These are phyloP conservation scores for Coelopa pilipes DNA, from an alignment of 2,888 invertebrate species.

Conservation along the genomic window DNA sequence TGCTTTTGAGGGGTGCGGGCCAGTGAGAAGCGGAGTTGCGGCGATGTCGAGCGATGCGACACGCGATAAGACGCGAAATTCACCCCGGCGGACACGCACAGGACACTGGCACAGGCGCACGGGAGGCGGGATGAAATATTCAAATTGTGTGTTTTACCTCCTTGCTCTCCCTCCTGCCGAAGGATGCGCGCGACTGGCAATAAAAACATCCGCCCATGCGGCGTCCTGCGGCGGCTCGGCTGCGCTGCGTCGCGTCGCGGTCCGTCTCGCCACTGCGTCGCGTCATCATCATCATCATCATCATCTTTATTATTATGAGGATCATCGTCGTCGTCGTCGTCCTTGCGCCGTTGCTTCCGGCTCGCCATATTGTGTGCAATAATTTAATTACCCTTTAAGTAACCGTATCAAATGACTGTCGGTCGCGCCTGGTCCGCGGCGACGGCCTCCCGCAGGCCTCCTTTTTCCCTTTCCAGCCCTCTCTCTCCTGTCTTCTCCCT, in stretches of 20 bases:
- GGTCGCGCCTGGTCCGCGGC: constrained; percentile 19
- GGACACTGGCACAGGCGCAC: too few species aligned
- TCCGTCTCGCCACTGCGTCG: not conserved
- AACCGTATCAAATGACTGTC: constrained; percentile 61
- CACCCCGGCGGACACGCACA: not conserved
- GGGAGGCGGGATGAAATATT: too few species aligned
- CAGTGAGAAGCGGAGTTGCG: too few species aligned
- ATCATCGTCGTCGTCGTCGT: not conserved
- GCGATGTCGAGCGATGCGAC: constrained; percentile 49
- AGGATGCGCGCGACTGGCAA: too few species aligned
- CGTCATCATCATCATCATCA: too few species aligned
- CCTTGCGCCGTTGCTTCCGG: constrained; percentile 35
- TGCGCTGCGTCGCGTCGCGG: constrained; percentile 42
- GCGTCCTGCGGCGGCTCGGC: constrained; percentile 38
- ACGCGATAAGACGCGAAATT: constrained; percentile 51
- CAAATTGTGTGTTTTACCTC: too few species aligned
- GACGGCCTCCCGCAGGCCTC: not conserved
- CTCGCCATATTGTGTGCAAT: constrained; percentile 43
- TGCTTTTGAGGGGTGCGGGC: too few species aligned
- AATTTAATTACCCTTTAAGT: constrained; percentile 65
- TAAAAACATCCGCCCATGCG: too few species aligned
- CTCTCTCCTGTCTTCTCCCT: not conserved
- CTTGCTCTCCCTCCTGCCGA: too few species aligned
- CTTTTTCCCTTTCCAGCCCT: not conserved
- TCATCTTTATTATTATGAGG: too few species aligned